Base-by-base conservation (phyloP, 2,888 invertebrate species). In the Scrobipalpa costella region DNA sequence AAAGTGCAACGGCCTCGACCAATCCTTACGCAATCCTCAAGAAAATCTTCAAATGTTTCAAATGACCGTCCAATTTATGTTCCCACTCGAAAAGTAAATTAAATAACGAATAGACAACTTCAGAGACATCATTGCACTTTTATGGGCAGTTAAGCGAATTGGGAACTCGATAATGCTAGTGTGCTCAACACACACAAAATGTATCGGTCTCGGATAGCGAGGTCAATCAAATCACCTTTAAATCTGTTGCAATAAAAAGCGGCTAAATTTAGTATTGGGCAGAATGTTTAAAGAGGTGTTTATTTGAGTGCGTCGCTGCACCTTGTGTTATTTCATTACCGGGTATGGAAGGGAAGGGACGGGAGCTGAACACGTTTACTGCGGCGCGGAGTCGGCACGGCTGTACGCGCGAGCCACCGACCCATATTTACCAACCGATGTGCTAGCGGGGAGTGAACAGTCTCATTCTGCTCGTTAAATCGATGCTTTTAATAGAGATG, bases 401-500 rank as follows among this genome's bases (percentile, higher is more conserved):
- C 77, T 74, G 75, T 73, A 74, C 76, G 73, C 74, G 72, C 72
- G 70, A 69, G 65, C 72, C 67, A 69, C 73, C 84, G 85, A 85
- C 84, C 85, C 84, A 86, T 84, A 85, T 86, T 83, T 73, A 74
- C 76, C 68, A 71, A 69, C 65, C 63, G 47, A 17, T 55, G 44
- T 27, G 69, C 70, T 67, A 67, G 61, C 67, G 66, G 63, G 52
- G 65, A 65, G 68, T 66, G 73, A 69, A 75, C 83, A 76, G 80
- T 85, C 81, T 82, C 82, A 84, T 83, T 83, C 81, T 80, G 81
- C 84, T 84, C 84, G 86, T 85, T 86, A 84, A 84, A 85, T 87
- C 83, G 82, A 85, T 83, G 86, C 85, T 87, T 86, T 84, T 86
- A 86, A 86, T 86, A 88, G 85, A 86, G 77, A 84, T 83, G 85